Evolutionary conservation across 2,797 vertebrate genomes (phyloP), one percentile per base, ranked within the genome.

Genomic region (Distichodus sexfasciatus): DNA sequence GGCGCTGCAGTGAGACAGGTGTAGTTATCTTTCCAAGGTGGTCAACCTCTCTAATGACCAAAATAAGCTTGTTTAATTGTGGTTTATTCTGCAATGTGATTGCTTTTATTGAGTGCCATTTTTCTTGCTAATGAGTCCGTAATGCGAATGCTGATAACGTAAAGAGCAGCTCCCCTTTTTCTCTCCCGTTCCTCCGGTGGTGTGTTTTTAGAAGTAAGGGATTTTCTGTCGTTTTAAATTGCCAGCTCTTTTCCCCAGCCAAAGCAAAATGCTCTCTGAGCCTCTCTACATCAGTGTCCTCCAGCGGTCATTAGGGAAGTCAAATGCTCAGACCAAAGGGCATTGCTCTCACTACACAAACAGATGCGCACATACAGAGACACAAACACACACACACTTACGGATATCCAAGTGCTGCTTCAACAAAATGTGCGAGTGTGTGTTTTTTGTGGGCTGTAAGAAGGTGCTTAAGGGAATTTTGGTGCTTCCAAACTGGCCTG

Each of bases 31-130:
- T 85, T 68, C 69, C 77, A 84, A 84, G 84, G 85, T 78, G 61
- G 81, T 82, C 83, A 79, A 75, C 71, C 81, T 71, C 71, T 87
- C 84, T 89, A 90, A 90, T 89, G 86, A 86, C 83, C 81, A 86
- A 89, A 91, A 90, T 87, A 90, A 88, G 87, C 87, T 84, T 88
- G 87, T 89, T 90, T 91, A 90, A 92, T 90, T 90, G 88, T 88
- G 84, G 87, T 89, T 90, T 90, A 87, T 89, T 90, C 87, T 88
- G 81, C 82, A 79, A 82, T 78, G 84, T 89, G 89, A 92, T 89
- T 92, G 87, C 84, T 89, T 91, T 91, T 90, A 91, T 90, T 86
- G 88, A 90, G 87, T 76, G 71, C 86, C 86, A 90, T 92, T 90
- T 90, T 90, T 92, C 89, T 90, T 88, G 80, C 87, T 91, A 92